Base-by-base conservation (phyloP, 2,113 vertebrate genomes). In the Donacobius atricapilla region DNA sequence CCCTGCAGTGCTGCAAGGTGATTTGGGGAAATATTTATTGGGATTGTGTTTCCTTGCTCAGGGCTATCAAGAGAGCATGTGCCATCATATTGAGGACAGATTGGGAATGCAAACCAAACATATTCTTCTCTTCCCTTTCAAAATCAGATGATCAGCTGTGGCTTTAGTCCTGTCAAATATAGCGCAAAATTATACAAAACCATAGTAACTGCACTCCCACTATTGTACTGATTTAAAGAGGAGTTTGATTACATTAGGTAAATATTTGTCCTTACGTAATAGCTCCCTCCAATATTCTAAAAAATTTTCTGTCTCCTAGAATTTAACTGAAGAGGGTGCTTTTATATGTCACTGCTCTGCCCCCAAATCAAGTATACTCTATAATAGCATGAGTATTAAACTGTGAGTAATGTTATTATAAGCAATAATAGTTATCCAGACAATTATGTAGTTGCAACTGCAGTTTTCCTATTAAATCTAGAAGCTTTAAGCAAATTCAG, bases 241-340 rank as follows among this genome's bases (percentile, higher is more conserved):
- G 91, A 97, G 97, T 97, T 95, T 97, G 95, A 97, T 96, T 97
- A 97, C 97, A 97, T 98, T 97, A 92, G 95, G 93, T 96, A 98
- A 98, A 98, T 97, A 97, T 98, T 97, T 98, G 95, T 96, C 96
- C 96, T 98, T 98, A 97, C 93, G 87, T 96, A 98, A 98, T 93
- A 92, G 91, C 93, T 97, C 96, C 56, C 83, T 94, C 75, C 95
- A 95, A 97, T 91, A 95, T 92, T 87, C 94, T 80, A 94, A 97
- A 96, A 96, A 97, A 97, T 58, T 57, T 93, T 82, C 94, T 27
- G 94, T 95, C 96, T 96, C 94, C 96, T 83, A 93, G 45, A 94
- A 97, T 97, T 93, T 83, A 94, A 96, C 83, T 89, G 68, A 95
- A 92, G 83, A 77, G 87, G 76, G 75, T 80, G 84, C 70, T 90